phyloP scores from a whole-genome alignment of 2,888 invertebrate genomes.

The Gymnocheta viridis region DNA sequence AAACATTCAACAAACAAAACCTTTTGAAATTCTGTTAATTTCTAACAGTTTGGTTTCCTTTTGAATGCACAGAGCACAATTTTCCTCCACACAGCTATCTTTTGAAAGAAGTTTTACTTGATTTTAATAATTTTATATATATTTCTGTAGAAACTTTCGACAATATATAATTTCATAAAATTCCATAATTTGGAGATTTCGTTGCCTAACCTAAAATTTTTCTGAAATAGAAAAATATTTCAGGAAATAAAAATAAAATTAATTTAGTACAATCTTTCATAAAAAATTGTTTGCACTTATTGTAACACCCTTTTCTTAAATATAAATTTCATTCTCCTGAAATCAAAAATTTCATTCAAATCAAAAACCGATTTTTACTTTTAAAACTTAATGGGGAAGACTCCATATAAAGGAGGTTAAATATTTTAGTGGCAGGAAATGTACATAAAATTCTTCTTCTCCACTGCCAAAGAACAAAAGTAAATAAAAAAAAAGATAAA shows the following conservation, averaged over 20 bases:
- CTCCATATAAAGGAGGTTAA: slow-evolving; percentile 2
- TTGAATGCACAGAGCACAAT: too few species aligned
- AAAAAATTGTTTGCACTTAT: not conserved
- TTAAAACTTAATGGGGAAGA: slow-evolving; percentile 40
- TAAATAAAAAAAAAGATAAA: not conserved
- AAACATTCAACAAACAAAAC: too few species aligned
- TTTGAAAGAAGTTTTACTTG: too few species aligned
- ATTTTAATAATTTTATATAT: too few species aligned
- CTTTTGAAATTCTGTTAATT: too few species aligned
- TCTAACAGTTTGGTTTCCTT: too few species aligned
- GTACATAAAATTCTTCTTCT: slow-evolving; percentile 32
- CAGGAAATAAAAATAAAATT: not conserved
- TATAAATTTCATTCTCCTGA: slow-evolving; percentile 33
- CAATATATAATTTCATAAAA: too few species aligned
- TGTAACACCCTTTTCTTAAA: slow-evolving; percentile 1
- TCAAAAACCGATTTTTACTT: slow-evolving; percentile 58
- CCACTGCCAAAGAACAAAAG: not conserved
- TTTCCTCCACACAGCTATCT: too few species aligned
- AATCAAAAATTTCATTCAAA: slow-evolving; percentile 49
- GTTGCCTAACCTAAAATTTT: too few species aligned
- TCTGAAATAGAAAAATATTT: too few species aligned
- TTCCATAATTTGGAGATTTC: too few species aligned
- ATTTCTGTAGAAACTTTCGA: too few species aligned
- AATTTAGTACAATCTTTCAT: not conserved
- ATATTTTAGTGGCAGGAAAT: slow-evolving; percentile 48